phyloP scores from a whole-genome alignment of 1,140 invertebrate genomes.

The Solenopsis invicta region DNA sequence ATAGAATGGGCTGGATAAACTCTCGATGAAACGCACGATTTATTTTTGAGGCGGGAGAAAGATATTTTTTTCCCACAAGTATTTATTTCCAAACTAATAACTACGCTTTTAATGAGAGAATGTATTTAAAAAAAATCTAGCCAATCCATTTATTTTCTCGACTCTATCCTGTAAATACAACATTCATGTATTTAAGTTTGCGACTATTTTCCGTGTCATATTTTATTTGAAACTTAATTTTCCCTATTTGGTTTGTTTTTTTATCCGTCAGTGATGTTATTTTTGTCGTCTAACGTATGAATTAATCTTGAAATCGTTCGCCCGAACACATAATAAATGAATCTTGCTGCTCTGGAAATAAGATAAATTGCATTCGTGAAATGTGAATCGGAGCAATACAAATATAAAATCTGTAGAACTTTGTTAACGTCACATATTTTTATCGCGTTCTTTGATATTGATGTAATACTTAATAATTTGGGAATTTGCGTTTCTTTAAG shows the following conservation, averaged over 20 bases:
- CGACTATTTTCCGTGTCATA: slow-evolving; percentile 7
- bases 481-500: slow-evolving; percentile 7
- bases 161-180: slow-evolving; percentile 18
- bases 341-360: neutral
- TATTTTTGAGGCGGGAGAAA: slow-evolving; percentile 16
- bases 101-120: slow-evolving; percentile 1
- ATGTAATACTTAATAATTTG: slow-evolving; percentile 18
- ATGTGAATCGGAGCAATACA: neutral
- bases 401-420: neutral
- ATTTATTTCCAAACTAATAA: slow-evolving; percentile 32
- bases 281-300: neutral
- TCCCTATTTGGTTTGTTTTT: neutral
- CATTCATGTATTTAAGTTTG: slow-evolving; percentile 7
- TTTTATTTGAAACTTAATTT: slow-evolving; percentile 29
- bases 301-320: neutral
- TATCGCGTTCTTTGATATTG: neutral
- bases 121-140: slow-evolving; percentile 22
- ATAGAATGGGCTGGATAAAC: slow-evolving; percentile 1
- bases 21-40: slow-evolving; percentile 8
- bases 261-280: neutral
- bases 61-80: slow-evolving; percentile 5
- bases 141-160: slow-evolving; percentile 4
- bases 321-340: neutral
- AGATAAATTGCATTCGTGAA: neutral
- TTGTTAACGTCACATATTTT: neutral